A percentile compares a stretch with the other conserved stretches of the same genome.
Conservation (phyloP, 2,113 vertebrate species). For the Malurus elegans region DNA sequence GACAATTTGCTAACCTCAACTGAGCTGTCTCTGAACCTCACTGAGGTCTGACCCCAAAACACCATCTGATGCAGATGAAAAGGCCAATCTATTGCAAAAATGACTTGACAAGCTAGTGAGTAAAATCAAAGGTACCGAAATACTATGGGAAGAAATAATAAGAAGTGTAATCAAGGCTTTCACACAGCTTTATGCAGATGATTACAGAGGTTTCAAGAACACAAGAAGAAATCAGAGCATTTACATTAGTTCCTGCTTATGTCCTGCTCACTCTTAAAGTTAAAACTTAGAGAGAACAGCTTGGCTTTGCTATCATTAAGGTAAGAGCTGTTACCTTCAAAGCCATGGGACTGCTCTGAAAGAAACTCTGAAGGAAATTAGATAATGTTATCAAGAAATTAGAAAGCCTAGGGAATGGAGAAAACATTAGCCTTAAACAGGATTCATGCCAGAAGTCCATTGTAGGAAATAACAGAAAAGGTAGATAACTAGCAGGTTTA, state of each 20-base stretch:
- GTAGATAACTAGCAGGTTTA: slow-evolving; percentile 34
- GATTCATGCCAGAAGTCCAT: slow-evolving; percentile 30
- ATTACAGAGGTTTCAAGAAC: background rate
- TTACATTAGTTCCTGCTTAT: background rate
- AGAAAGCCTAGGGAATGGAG: slow-evolving; percentile 28
- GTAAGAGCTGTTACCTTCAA: slow-evolving; percentile 30
- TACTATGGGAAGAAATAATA: background rate
- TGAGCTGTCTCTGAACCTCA: background rate
- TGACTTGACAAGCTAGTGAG: background rate
- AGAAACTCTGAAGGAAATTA: slow-evolving; percentile 61
- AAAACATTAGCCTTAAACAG: slow-evolving; percentile 11
- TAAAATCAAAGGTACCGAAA: background rate
- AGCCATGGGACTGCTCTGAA: slow-evolving; percentile 7
- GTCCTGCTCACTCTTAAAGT: background rate
- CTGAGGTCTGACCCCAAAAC: background rate
- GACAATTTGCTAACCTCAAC: slow-evolving; percentile 18
- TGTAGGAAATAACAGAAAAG: slow-evolving; percentile 58
- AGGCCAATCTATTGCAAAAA: background rate
- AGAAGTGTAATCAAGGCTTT: background rate
- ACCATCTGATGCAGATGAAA: background rate
- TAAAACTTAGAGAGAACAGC: background rate
- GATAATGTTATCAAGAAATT: slow-evolving; percentile 36
- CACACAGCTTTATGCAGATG: background rate
- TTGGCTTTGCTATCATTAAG: background rate
- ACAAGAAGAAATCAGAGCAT: background rate